Conservation (phyloP, 1,140 invertebrate genomes). For the Drosophila jambulina region DNA sequence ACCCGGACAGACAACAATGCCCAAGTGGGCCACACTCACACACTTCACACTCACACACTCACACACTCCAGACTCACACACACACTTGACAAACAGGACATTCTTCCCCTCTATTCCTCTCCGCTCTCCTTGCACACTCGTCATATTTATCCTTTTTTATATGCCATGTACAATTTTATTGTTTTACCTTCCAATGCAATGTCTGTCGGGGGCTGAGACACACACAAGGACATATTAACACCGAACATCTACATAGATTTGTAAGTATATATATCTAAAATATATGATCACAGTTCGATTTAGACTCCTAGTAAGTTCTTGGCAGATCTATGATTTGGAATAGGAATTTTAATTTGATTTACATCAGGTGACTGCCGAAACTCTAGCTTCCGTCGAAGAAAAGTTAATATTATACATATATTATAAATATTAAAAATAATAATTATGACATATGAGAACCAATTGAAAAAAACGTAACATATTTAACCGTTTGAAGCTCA, state of each 20-base stretch:
- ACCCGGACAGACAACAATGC: constrained; percentile 57
- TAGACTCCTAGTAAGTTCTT: too few relatives aligned
- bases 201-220: constrained; percentile 16
- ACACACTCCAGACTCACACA: constrained; percentile 22
- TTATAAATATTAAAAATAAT: too few relatives aligned
- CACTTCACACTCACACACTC: constrained; percentile 8
- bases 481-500: too few relatives aligned
- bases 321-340: too few relatives aligned
- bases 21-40: constrained; percentile 52
- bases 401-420: too few relatives aligned
- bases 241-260: too few relatives aligned
- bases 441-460: too few relatives aligned
- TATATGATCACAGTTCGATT: too few relatives aligned
- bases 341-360: too few relatives aligned
- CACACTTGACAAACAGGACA: constrained; percentile 9
- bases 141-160: constrained; percentile 76
- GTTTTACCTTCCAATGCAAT: constrained; percentile 69
- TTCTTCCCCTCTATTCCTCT: constrained; percentile 1
- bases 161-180: constrained; percentile 75
- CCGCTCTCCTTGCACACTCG: constrained; percentile 35
- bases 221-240: constrained; percentile 1
- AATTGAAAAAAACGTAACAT: too few relatives aligned
- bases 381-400: too few relatives aligned
- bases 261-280: background rate
- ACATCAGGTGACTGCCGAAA: too few relatives aligned